Evolutionary conservation across 2,113 vertebrate genomes (phyloP).

Genomic region (Brachionichthys hirsutus): DNA sequence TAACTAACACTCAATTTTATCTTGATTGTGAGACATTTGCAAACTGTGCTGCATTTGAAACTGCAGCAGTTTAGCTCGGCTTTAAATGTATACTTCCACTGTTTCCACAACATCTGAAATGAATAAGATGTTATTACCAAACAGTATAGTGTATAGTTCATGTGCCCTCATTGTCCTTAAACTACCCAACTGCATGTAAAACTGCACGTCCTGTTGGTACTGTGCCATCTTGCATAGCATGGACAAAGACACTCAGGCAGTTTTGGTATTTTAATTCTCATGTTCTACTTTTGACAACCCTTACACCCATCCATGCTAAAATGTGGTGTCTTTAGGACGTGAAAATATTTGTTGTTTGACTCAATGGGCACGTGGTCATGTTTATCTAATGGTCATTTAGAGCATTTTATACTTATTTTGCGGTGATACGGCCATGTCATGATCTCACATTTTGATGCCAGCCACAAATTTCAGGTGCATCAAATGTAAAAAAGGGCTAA

Average conservation of each 20-base stretch:
- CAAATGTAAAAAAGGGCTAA: too few relatives aligned
- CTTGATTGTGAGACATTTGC: too few relatives aligned
- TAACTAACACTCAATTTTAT: too few relatives aligned
- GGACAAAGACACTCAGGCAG: not conserved
- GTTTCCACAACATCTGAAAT: slow-evolving; percentile 3
- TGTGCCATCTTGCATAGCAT: not conserved
- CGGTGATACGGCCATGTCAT: too few relatives aligned
- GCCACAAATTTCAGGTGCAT: not conserved
- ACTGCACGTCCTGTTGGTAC: slow-evolving; percentile 11
- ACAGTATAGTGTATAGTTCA: slow-evolving; percentile 19
- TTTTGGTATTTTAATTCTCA: slow-evolving; percentile 28
- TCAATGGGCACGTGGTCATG: not conserved
- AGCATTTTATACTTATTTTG: not conserved
- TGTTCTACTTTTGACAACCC: slow-evolving; percentile 41
- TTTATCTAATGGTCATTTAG: too few relatives aligned
- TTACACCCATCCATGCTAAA: not conserved
- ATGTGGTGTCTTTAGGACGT: not conserved
- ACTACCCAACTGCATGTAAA: not conserved
- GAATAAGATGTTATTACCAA: slow-evolving; percentile 21
- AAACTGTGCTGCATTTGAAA: not conserved
- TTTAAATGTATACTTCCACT: too few relatives aligned
- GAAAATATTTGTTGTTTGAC: slow-evolving; percentile 15
- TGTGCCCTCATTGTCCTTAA: slow-evolving; percentile 12
- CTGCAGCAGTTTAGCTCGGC: too few relatives aligned
- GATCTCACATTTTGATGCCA: not conserved